Evolutionary conservation across 2,797 vertebrate species (phyloP).

Genomic region (Rhinella marina): DNA sequence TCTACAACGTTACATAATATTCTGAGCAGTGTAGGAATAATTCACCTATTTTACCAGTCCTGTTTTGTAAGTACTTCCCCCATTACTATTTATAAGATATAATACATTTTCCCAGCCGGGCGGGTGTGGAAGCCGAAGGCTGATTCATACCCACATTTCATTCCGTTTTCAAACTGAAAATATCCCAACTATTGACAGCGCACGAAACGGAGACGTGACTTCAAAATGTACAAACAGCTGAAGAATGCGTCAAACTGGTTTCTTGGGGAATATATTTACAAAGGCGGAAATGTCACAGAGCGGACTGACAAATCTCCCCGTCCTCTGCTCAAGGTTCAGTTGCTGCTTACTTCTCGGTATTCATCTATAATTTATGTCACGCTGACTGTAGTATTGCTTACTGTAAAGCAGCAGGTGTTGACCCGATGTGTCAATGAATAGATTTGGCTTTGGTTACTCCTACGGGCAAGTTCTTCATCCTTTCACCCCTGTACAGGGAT

Average conservation of each 20-base stretch:
- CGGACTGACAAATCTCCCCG: background rate
- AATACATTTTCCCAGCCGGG: background rate
- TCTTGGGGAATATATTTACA: background rate
- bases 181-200: background rate
- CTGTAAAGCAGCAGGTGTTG: too few relatives aligned
- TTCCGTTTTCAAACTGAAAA: background rate
- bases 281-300: background rate
- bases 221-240: background rate
- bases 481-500: too few relatives aligned
- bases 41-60: background rate
- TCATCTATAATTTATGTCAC: background rate
- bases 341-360: background rate
- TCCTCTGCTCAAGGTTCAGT: background rate
- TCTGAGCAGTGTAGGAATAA: background rate
- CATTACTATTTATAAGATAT: background rate
- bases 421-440: too few relatives aligned
- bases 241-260: slow-evolving; percentile 3
- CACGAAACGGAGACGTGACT: background rate
- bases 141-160: background rate
- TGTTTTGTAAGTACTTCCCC: background rate
- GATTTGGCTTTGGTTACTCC: too few relatives aligned
- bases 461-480: too few relatives aligned
- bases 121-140: background rate
- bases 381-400: too few relatives aligned
- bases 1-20: background rate